These are phyloP conservation scores for Catagonus wagneri DNA, from an alignment of 2,113 vertebrate genomes.

Conservation along the genomic window DNA sequence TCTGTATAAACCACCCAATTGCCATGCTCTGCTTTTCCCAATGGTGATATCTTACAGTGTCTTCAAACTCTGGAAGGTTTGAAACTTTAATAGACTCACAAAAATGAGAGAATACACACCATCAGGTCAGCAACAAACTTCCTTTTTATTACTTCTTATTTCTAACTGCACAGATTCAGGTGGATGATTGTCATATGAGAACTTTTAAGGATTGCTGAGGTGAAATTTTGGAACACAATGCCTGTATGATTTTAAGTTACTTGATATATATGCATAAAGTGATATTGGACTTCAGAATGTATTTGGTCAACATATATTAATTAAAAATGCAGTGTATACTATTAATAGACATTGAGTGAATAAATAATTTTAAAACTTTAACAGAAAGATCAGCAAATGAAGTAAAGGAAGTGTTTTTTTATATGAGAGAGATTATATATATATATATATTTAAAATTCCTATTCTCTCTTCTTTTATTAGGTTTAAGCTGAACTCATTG, in stretches of 20 bases:
- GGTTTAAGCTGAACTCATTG: neutral
- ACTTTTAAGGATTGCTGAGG: neutral
- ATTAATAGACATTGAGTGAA: neutral
- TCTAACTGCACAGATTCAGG: neutral
- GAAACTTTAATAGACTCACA: slow-evolving; percentile 1
- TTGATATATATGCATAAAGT: neutral
- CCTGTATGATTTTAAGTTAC: neutral
- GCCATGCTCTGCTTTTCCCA: slow-evolving; percentile 13
- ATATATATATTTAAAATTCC: no score
- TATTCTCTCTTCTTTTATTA: neutral
- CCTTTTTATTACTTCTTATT: slow-evolving; percentile 7
- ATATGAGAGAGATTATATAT: neutral
- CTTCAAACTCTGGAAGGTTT: neutral
- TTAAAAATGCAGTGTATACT: neutral
- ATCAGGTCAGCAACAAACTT: neutral
- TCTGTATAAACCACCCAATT: neutral
- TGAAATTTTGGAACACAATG: neutral
- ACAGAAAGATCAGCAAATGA: neutral
- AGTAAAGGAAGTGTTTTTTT: neutral
- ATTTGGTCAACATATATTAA: neutral
- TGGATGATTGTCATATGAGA: neutral
- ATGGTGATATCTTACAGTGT: neutral
- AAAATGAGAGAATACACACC: slow-evolving; percentile 34
- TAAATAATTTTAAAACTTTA: neutral
- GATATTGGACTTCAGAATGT: neutral